phyloP scores from a whole-genome alignment of 2,113 vertebrate species.

The Anhinga rufa region DNA sequence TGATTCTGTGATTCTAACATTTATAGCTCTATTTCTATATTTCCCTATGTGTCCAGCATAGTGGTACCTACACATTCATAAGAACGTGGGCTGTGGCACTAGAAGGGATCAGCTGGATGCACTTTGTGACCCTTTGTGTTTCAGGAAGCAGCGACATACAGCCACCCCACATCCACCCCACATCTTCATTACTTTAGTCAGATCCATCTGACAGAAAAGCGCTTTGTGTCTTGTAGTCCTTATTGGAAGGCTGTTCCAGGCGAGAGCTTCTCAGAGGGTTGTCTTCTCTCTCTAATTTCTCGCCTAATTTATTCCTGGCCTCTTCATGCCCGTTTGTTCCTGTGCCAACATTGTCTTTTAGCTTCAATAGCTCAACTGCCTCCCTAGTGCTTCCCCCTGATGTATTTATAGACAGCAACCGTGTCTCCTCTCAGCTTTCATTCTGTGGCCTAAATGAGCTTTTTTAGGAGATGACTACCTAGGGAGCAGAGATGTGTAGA shows the following conservation, averaged over 20 bases:
- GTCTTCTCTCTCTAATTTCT: slow-evolving; percentile 34
- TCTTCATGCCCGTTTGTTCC: slow-evolving; percentile 15
- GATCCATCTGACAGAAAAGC: neutral
- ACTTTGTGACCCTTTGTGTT: neutral
- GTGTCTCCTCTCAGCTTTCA: neutral
- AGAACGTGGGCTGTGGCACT: neutral
- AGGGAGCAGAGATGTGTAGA: neutral
- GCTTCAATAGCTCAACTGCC: slow-evolving; percentile 50
- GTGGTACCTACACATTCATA: neutral
- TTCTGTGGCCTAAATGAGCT: neutral
- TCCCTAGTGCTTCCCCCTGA: slow-evolving; percentile 20
- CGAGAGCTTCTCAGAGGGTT: slow-evolving; percentile 21
- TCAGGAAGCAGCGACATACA: neutral
- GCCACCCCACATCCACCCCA: neutral
- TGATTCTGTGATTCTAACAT: too few species aligned
- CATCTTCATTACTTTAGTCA: neutral
- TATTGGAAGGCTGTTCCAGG: neutral
- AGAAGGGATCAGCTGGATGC: neutral
- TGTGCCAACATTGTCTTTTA: slow-evolving; percentile 55
- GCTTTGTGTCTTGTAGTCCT: neutral
- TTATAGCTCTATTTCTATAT: neutral
- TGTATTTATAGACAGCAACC: slow-evolving; percentile 42
- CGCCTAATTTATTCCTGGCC: slow-evolving; percentile 40
- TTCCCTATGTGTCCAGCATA: neutral
- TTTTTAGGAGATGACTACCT: neutral